Conservation (phyloP, 2,888 invertebrate genomes). For the Stomorhina lunata region DNA sequence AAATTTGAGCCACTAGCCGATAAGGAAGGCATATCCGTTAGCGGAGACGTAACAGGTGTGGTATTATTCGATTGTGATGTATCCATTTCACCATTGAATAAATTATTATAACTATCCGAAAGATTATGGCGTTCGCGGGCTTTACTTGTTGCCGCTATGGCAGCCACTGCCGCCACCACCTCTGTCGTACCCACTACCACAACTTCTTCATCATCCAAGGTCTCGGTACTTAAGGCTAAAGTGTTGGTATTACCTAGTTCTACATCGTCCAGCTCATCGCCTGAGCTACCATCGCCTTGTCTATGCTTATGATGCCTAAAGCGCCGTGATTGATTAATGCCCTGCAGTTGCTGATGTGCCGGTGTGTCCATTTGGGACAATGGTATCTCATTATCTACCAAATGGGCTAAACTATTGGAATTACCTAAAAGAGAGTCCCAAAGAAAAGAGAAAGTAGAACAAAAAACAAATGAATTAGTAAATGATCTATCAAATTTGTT, state of each 20-base stretch:
- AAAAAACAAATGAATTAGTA: constrained; percentile 27
- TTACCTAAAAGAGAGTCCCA: constrained; percentile 81
- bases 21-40: constrained; percentile 38
- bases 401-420: constrained; percentile 84
- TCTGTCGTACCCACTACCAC: constrained; percentile 76
- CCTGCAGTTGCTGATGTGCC: constrained; percentile 58
- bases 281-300: constrained; percentile 66
- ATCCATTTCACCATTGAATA: constrained; percentile 77
- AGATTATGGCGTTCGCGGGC: constrained; percentile 77
- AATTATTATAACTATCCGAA: constrained; percentile 79
- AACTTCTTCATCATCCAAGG: constrained; percentile 71
- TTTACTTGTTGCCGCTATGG: constrained; percentile 76
- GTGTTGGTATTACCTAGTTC: constrained; percentile 46
- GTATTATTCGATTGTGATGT: constrained; percentile 48
- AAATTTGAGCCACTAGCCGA: constrained; percentile 68
- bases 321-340: constrained; percentile 67
- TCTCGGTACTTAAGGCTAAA: constrained; percentile 43
- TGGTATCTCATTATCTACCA: constrained; percentile 84
- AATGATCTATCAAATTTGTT: background rate
- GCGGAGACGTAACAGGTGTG: constrained; percentile 53
- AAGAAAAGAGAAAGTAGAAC: constrained; percentile 10
- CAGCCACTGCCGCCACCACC: constrained; percentile 78
- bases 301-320: constrained; percentile 75
- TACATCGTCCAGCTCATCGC: constrained; percentile 65
- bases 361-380: constrained; percentile 81